Evolutionary conservation across 2,113 vertebrate genomes (phyloP).

Genomic region (Trachemys scripta): DNA sequence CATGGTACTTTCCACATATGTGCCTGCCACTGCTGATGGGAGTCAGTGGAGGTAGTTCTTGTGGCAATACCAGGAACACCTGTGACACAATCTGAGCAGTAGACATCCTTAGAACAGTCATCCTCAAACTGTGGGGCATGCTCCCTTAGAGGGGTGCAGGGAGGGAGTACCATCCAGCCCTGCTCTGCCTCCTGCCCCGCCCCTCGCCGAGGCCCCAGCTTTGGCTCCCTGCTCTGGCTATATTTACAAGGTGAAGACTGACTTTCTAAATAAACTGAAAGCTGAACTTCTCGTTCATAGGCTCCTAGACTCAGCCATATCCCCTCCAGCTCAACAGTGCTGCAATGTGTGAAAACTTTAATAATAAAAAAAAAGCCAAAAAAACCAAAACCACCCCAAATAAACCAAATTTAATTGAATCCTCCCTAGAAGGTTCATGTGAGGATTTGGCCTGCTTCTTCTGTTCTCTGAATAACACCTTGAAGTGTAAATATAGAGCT

Average conservation of each 20-base stretch:
- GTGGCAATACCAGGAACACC: background rate
- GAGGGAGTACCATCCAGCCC: too few species aligned
- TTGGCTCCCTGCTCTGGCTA: too few species aligned
- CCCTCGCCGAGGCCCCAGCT: too few species aligned
- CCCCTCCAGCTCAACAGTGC: background rate
- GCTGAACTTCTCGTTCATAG: background rate
- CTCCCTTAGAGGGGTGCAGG: too few species aligned
- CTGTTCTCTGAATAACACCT: slow-evolving; percentile 32
- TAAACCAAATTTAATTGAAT: background rate
- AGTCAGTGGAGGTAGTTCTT: background rate
- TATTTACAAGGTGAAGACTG: background rate
- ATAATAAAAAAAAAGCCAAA: background rate
- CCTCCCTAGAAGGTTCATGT: background rate
- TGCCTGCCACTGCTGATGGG: fast-evolving
- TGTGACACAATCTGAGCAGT: background rate
- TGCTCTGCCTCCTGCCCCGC: too few species aligned
- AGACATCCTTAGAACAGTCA: background rate
- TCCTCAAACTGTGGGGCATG: too few species aligned
- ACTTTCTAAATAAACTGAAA: background rate
- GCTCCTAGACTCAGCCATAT: background rate
- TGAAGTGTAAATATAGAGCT: slow-evolving; percentile 63
- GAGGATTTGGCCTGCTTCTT: slow-evolving; percentile 25
- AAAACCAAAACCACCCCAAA: background rate
- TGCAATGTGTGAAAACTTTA: background rate
- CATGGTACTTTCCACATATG: background rate